Conservation (phyloP, 35 echinoderm and acorn worm species). For the Lytechinus pictus region DNA sequence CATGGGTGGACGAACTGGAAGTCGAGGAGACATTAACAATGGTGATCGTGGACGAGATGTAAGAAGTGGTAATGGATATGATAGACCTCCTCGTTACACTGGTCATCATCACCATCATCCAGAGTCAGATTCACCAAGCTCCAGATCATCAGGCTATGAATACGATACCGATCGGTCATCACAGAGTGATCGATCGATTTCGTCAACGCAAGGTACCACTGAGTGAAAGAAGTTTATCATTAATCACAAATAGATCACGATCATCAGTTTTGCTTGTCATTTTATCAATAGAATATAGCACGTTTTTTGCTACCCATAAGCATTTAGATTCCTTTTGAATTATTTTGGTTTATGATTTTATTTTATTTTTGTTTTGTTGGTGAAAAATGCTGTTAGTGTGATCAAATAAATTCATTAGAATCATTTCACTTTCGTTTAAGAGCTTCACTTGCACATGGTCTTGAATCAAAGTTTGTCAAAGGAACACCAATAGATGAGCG, state of each 20-base stretch:
- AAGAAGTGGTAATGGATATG: background rate
- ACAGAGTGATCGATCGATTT: conserved; percentile 60
- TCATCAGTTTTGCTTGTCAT: conserved; percentile 23
- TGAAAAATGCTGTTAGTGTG: conserved; percentile 29
- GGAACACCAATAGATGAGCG: background rate
- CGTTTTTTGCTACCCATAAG: conserved; percentile 33
- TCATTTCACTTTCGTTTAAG: background rate
- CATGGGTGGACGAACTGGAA: background rate
- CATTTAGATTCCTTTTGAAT: conserved; percentile 39
- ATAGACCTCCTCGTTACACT: background rate
- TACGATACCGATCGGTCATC: conserved; percentile 69
- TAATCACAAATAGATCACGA: background rate
- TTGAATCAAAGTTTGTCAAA: background rate
- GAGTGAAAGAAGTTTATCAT: background rate
- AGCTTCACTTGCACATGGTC: background rate
- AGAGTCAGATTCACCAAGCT: conserved; percentile 66
- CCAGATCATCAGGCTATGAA: conserved; percentile 67
- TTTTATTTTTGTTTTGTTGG: conserved; percentile 19
- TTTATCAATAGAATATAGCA: conserved; percentile 24
- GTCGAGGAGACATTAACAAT: background rate
- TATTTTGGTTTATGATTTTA: conserved; percentile 34
- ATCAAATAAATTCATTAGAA: background rate
- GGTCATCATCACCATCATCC: conserved; percentile 29
- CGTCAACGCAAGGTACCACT: conserved; percentile 37
- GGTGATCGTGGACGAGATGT: conserved; percentile 52